Conservation (phyloP, 1,140 invertebrate species). For the Cydia fagiglandana region DNA sequence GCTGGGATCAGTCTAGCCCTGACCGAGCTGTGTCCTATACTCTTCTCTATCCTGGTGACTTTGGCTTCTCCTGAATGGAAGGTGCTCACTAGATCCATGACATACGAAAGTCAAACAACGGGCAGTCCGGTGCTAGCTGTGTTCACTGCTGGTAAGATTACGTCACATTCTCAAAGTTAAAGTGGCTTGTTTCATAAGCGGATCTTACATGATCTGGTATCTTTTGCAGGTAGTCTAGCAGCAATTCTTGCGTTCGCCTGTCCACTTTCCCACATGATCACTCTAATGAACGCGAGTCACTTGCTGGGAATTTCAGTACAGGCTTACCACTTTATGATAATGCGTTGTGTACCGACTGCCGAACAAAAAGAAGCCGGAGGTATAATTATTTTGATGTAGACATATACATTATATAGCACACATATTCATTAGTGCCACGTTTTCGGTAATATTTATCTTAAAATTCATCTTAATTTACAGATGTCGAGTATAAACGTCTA, state of each 20-base stretch:
- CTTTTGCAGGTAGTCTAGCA: conserved; percentile 80
- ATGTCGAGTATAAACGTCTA: conserved; percentile 70
- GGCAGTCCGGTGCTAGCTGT: conserved; percentile 84
- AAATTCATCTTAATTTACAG: conserved; percentile 43
- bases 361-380: conserved; percentile 72
- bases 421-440: too few relatives aligned
- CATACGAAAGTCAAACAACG: conserved; percentile 82
- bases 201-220: background rate
- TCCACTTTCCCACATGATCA: conserved; percentile 80
- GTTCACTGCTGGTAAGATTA: conserved; percentile 80
- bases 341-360: conserved; percentile 71
- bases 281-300: conserved; percentile 75
- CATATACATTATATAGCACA: too few relatives aligned
- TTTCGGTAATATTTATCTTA: background rate
- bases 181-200: too few relatives aligned
- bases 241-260: conserved; percentile 84
- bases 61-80: conserved; percentile 83
- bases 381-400: conserved; percentile 36
- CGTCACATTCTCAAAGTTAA: background rate
- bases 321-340: conserved; percentile 70
- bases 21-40: conserved; percentile 81
- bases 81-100: conserved; percentile 82
- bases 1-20: conserved; percentile 81
- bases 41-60: conserved; percentile 80
- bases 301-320: conserved; percentile 72